Evolutionary conservation across 2,113 vertebrate genomes (phyloP), one percentile per base, ranked within the genome.

Genomic region (Octodon degus): DNA sequence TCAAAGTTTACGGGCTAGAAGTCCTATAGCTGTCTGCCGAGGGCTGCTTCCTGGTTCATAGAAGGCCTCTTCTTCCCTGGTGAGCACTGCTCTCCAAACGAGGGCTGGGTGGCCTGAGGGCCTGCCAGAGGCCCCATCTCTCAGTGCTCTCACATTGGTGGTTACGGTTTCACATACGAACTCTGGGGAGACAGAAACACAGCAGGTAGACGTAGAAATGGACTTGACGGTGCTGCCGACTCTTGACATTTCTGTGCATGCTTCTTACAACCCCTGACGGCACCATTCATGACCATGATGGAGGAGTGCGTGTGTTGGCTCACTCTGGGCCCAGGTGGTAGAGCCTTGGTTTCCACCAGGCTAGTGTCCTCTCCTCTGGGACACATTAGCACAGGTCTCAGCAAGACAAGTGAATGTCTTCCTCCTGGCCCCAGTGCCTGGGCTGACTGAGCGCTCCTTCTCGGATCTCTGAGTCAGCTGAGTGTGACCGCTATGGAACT

Each of bases 371-470:
- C 30, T 58, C 67, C 47, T 47, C 70, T 4, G n/a, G 30, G n/a
- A 17, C 1, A 0, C 2, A 0, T 19, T 19, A 5, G 40, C 22
- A 8, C 5, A 13, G 62, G 40, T 40, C 53, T 25, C 1, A 1
- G 0, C 8, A n/a, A 37, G 6, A 1, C 0, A 37, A 30, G 50
- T 20, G 47, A 4, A 1, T 0, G 1, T 53, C 58, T 0, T 3
- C 63, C 25, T 37, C 37, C 58, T 4, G 24, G 10, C 50, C 40
- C 3, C 17, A 16, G 25, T 67, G 70, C 55, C 32, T 37, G 65
- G 72, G 37, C 60, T 60, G 22, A 60, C 60, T 0, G 20, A 65
- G 70, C 30, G 19, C 8, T 2, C 47, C 14, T 25, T 11, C 25
- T 43, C 19, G 3, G 5, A 4, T 30, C 63, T 55, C 22, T 80